phyloP scores from a whole-genome alignment of 2,113 vertebrate genomes.

The Alligator sinensis region DNA sequence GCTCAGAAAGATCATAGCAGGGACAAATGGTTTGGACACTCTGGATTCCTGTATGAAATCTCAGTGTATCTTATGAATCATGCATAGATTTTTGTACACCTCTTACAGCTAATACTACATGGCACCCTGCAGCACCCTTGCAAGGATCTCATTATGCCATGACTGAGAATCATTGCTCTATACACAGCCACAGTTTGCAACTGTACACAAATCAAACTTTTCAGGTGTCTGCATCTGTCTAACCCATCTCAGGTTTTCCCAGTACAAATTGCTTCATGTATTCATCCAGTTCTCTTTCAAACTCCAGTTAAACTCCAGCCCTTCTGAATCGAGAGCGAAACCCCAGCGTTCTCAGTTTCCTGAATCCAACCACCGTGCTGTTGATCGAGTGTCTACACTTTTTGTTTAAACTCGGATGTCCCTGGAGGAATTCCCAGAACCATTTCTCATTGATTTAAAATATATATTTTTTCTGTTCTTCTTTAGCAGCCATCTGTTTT shows the following conservation, averaged over 20 bases:
- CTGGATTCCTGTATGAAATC: too few species aligned
- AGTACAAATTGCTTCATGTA: conserved; percentile 57
- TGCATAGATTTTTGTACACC: too few species aligned
- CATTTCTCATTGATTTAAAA: conserved; percentile 3
- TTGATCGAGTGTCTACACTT: conserved; percentile 25
- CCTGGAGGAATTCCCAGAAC: conserved; percentile 19
- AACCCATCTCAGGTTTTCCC: conserved; percentile 41
- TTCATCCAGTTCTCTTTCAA: conserved; percentile 10
- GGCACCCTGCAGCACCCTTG: background rate
- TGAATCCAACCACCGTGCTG: conserved; percentile 8
- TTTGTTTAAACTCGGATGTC: background rate
- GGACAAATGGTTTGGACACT: too few species aligned
- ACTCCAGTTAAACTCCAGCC: conserved; percentile 22
- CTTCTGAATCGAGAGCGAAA: conserved; percentile 20
- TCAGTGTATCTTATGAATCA: too few species aligned
- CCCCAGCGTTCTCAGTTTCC: conserved; percentile 44
- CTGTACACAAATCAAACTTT: background rate
- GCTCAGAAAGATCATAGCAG: too few species aligned
- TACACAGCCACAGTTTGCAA: background rate
- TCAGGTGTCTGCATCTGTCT: conserved; percentile 32
- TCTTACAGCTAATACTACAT: background rate
- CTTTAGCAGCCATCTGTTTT: conserved; percentile 26
- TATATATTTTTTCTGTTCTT: background rate
- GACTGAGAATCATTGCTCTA: background rate
- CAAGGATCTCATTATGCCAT: background rate